Base-by-base conservation (phyloP, 2,888 invertebrate species). In the Megaustenia siamemsis region DNA sequence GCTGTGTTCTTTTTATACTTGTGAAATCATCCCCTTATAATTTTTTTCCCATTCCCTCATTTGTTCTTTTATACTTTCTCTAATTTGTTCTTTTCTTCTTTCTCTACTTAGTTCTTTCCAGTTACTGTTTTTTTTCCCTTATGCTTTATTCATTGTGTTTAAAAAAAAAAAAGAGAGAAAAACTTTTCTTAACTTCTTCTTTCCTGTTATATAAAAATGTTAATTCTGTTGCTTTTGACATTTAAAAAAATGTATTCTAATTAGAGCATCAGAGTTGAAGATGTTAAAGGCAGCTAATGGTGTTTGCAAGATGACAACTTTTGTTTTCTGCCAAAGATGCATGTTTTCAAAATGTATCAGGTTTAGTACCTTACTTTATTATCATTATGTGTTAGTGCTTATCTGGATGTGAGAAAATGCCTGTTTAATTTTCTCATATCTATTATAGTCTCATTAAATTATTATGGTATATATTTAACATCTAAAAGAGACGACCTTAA, bases 21-120 rank as follows among this genome's bases (percentile, higher is more conserved):
- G 5, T 6, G 32, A 12, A 32, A 32, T 32, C 1, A 5, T 43
- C 45, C 49, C 43, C 35, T 81, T 69, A 24, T 8, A 40, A 60
- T 35, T 21, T 80, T 78, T 32, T 80, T 49, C 43, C 43, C 69
- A 45, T 32, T 80, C 24, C n/a, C 76, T 45, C 76, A 40, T 40
- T 24, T 69, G 10, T 15, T 66, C 18, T 63, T 28, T 63, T 28
- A 4, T 5, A 10, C 18, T n/a, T 8, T 15, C 35, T 35, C 32
- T 68, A 8, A 1, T n/a, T 28, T 60, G n/a, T n/a, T n/a, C n/a
- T n/a, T n/a, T n/a, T n/a, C n/a, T n/a, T n/a, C n/a, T n/a, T n/a
- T n/a, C n/a, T n/a, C n/a, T n/a, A n/a, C n/a, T n/a, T n/a, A n/a
- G 60, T 21, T n/a, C n/a, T 3, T 60, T 60, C 4, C 5, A 4